Conservation (phyloP, 2,113 vertebrate genomes). For the Bufo gargarizans region DNA sequence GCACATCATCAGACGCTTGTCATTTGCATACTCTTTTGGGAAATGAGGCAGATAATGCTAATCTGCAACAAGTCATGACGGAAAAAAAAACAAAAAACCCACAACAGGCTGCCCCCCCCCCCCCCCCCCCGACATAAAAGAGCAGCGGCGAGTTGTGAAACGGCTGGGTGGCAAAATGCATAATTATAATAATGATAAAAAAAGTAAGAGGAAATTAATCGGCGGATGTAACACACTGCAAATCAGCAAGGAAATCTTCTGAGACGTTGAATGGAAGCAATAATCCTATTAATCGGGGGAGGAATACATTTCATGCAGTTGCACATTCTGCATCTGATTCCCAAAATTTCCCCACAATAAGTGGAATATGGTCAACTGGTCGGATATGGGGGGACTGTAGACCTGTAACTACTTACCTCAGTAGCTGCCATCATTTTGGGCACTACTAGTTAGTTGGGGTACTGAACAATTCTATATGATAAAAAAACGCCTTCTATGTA, state of each 20-base stretch:
- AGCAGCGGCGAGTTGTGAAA: neutral
- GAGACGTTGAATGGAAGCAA: too few species aligned
- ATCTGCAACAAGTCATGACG: neutral
- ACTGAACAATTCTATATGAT: too few species aligned
- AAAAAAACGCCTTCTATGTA: too few species aligned
- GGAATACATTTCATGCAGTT: neutral
- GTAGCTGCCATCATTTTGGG: too few species aligned
- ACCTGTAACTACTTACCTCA: too few species aligned
- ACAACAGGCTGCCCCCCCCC: too few species aligned
- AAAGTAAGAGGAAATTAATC: neutral
- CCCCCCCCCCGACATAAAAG: neutral
- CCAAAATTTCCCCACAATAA: neutral
- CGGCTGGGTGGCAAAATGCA: neutral
- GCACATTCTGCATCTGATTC: neutral
- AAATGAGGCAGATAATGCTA: conserved; percentile 13
- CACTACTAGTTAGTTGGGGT: too few species aligned
- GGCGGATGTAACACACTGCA: neutral
- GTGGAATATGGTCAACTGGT: neutral
- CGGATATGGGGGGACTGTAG: too few species aligned
- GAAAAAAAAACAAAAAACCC: neutral
- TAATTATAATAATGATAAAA: neutral
- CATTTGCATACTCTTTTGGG: conserved; percentile 26
- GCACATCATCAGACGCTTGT: conserved; percentile 19
- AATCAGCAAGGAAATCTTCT: neutral
- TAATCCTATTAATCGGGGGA: neutral